Evolutionary conservation across 2,888 invertebrate genomes (phyloP), one percentile per base, ranked within the genome.

Genomic region (Nasonovia ribisnigri): DNA sequence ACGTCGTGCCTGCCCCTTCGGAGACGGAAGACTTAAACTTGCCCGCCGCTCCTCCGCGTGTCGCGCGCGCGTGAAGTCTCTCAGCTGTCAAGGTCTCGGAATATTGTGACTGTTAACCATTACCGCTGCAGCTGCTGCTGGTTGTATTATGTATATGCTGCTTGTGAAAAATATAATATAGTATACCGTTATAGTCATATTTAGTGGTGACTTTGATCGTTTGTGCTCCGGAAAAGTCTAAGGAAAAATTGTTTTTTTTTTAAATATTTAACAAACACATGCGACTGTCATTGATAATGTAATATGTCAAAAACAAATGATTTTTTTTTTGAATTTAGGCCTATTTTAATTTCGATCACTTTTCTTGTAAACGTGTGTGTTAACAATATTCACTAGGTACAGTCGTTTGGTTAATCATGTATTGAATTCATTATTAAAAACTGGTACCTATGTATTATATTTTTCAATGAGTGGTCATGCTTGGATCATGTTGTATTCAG

Each of bases 21-120:
- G n/a, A 46, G 86, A 86, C 86, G 87, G 51, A 87, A 48, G 48
- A 87, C 87, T n/a, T 29, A 87, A 87, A 87, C 48, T 87, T 20
- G 87, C 48, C n/a, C n/a, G 2, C 43, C 16, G 87, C n/a, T 24
- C n/a, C 51, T 29, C 36, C 16, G 46, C 16, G 46, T 46, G 46
- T 51, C 24, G 46, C n/a, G 86, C 29, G n/a, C 36, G 46, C 36
- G 86, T 86, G 48, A 48, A 48, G 88, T 46, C 77, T 77, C 77
- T 77, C 51, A 51, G 24, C 88, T 36, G 87, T 48, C 87, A 46
- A 20, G 51, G 88, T 88, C 11, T 88, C 36, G 51, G 43, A 77
- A 77, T 77, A 77, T 77, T 77, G 77, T 77, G 77, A 77, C 77
- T 77, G 77, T 36, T 77, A 77, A 77, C 77, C 20, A 77, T 77